Evolutionary conservation across 2,888 invertebrate genomes (phyloP), one percentile per base, ranked within the genome.

Genomic region (Microctonus brassicae): DNA sequence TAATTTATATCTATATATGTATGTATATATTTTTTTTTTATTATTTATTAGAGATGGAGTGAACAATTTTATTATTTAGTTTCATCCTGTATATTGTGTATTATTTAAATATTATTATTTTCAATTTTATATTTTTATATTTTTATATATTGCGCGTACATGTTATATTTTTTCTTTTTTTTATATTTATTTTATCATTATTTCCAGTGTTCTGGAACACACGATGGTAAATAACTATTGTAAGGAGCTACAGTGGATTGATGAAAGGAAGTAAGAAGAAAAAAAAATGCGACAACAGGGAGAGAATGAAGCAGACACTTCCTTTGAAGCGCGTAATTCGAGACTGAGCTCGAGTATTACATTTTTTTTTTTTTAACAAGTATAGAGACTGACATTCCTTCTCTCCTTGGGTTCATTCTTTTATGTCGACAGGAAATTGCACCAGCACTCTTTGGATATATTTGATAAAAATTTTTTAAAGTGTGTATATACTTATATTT

Each of bases 281-380:
- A 24, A 26, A 55, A 55, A n/a, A 22, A n/a, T 5, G 2, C 1
- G 22, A 1, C n/a, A 26, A 2, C 24, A 55, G 26, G 11, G 55
- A 13, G 22, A 24, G 26, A 11, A 26, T 22, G 26, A 24, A 26
- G 26, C 55, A 77, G 77, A 79, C 79, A 81, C 82, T 82, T 82
- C 81, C 82, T 82, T 75, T 77, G 76, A 62, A 34, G 60, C 64
- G 72, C 74, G 79, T 79, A 80, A 80, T 79, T 70, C 72, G 81
- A 82, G 78, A 78, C 76, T 75, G 73, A 76, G 75, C 58, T 69
- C 61, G 67, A 67, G 67, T 68, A 73, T 66, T 70, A 34, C 39
- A 26, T 55, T 65, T 60, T 65, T 68, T 42, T 60, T 47, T 7
- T 22, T 13, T 29, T 24, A 39, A 39, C 39, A n/a, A 39, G 13